Base-by-base conservation (phyloP, 2,888 invertebrate species). In the Ophonus ardosiacus region DNA sequence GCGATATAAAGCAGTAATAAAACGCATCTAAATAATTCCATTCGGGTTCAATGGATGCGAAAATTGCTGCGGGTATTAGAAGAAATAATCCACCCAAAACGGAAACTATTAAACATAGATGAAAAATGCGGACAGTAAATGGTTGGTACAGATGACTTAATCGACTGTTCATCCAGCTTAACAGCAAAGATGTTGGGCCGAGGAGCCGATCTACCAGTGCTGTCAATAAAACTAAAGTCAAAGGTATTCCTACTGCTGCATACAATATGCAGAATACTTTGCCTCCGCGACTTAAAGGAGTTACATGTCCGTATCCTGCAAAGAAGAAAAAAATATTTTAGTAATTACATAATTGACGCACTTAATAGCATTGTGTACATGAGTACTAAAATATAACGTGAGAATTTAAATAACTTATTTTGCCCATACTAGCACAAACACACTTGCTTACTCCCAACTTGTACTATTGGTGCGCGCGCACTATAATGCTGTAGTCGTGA, bases 1-100 rank as follows among this genome's bases (percentile, higher is more conserved):
- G 92, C 13, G 97, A 97, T 88, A 98, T 96, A 92, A 97, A 97
- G 91, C 97, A 97, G 91, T 97, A 98, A 92, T 98, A 98, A 89
- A 98, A 93, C 0, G 97, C 95, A 92, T 98, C 98, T 87, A 98
- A 92, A 90, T 94, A 96, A 90, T 95, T 95, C 97, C 97, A 97
- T 7, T 94, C 94, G 0, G 95, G 94, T 90, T 98, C 98, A 86
- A 98, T 90, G 74, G 92, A 91, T 17, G 95, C 93, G 91, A 97
- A 97, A 68, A 95, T 92, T 40, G 92, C 93, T 0, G 97, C 96
- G 0, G 98, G 98, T 65, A 96, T 91, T 83, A 96, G 91, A 89
- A 97, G 93, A 91, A 96, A 95, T 88, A 96, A 89, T 7, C 92
- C 90, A 65, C 94, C 90, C 85, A 94, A 90, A 18, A 92, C 89